Evolutionary conservation across 1,140 invertebrate species (phyloP).

Genomic region (Papilio xuthus): DNA sequence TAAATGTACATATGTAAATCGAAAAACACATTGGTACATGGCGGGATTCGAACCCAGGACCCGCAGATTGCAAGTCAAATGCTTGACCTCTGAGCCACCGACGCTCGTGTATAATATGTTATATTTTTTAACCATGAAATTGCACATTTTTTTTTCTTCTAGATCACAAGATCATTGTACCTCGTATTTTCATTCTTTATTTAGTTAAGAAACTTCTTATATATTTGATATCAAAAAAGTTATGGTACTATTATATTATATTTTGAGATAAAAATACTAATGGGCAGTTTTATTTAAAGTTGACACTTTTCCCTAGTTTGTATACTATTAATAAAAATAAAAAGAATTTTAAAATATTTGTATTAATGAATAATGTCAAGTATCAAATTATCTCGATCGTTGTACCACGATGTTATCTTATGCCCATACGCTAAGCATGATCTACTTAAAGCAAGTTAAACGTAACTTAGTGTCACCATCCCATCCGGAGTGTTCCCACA

Average conservation of each 20-base stretch:
- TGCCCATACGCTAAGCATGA: constrained; percentile 59
- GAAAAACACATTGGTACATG: no score
- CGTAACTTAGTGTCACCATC: constrained; percentile 72
- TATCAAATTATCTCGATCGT: constrained; percentile 49
- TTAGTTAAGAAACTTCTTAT: no score
- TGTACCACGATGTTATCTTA: constrained; percentile 60
- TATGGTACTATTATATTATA: no score
- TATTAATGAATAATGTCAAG: constrained; percentile 42
- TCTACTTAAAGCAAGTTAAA: constrained; percentile 63
- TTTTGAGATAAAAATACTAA: no score
- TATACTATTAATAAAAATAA: neutral
- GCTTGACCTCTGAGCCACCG: no score
- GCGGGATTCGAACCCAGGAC: no score
- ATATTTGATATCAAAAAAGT: no score
- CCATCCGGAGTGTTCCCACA: constrained; percentile 66
- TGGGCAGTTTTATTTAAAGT: no score
- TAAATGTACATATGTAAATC: no score
- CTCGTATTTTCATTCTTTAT: no score
- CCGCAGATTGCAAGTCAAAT: no score
- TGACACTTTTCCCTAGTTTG: no score
- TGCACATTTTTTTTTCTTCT: neutral
- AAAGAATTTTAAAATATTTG: neutral
- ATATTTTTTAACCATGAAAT: neutral
- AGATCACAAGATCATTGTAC: neutral
- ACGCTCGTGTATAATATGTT: neutral